These are phyloP conservation scores for Porites lutea DNA, from an alignment of 64 coral and sea anemone species.

Conservation along the genomic window DNA sequence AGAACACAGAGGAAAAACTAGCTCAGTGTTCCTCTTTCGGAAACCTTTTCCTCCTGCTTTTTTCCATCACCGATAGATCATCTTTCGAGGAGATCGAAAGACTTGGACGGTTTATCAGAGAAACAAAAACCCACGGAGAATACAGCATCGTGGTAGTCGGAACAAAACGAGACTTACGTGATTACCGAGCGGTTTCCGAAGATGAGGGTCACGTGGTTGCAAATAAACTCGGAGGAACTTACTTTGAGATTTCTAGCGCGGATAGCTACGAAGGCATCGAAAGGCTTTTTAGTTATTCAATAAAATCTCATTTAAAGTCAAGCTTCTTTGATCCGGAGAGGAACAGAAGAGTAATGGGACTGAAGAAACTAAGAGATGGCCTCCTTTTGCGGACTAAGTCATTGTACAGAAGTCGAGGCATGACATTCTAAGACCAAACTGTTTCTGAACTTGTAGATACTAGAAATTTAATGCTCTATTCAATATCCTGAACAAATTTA, in stretches of 20 bases:
- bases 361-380: conserved; percentile 1
- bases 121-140: neutral
- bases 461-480: too few relatives aligned
- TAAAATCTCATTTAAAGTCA: neutral
- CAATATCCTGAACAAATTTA: too few relatives aligned
- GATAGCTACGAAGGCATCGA: neutral
- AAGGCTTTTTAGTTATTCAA: neutral
- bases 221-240: neutral
- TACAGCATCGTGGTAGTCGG: neutral
- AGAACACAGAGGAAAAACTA: conserved; percentile 19
- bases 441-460: neutral
- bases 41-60: neutral
- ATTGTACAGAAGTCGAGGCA: conserved; percentile 11
- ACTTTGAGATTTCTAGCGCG: neutral
- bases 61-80: conserved; percentile 6
- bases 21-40: neutral
- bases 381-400: conserved; percentile 2
- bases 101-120: neutral
- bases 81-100: neutral
- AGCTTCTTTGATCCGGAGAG: neutral
- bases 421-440: neutral
- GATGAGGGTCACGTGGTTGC: neutral
- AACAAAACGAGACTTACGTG: conserved; percentile 10
- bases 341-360: neutral
- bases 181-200: conserved; percentile 4